These are phyloP conservation scores for Andrena fulva DNA, from an alignment of 2,888 invertebrate genomes.

Conservation along the genomic window DNA sequence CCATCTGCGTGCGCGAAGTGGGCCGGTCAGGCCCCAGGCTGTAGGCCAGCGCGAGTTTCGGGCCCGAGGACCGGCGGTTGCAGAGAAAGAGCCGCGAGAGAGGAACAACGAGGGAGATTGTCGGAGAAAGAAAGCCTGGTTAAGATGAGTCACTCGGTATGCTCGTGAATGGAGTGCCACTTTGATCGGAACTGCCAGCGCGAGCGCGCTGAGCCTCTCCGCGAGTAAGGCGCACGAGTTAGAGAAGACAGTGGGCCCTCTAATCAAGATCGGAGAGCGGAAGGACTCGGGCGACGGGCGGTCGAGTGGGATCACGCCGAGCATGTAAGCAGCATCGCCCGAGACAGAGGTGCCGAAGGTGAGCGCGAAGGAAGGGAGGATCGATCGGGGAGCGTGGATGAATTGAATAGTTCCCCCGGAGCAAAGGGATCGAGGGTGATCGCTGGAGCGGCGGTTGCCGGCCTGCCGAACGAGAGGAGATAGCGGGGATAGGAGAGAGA, in stretches of 20 bases:
- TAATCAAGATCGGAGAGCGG: no score
- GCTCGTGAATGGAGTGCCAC: conserved; percentile 14
- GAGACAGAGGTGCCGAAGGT: neutral
- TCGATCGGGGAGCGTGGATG: conserved; percentile 19
- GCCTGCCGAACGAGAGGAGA: neutral
- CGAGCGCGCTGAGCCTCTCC: neutral
- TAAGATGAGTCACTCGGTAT: conserved; percentile 25
- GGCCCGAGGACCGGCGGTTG: conserved; percentile 20
- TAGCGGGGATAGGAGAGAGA: neutral
- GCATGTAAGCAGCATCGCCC: conserved; percentile 20
- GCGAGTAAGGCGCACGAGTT: no score
- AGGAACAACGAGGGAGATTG: conserved; percentile 26
- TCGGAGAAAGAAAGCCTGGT: conserved; percentile 47
- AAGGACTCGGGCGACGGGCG: neutral
- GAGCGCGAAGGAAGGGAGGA: neutral
- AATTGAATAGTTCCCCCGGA: conserved; percentile 32
- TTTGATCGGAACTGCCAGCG: neutral
- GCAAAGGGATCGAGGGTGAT: neutral
- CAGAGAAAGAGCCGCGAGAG: conserved; percentile 22
- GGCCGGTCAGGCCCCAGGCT: conserved; percentile 68
- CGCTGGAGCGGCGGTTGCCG: neutral
- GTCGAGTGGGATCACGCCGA: conserved; percentile 1
- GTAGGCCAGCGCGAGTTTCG: conserved; percentile 67
- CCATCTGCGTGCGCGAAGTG: conserved; percentile 56
- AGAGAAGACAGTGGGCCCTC: no score